Evolutionary conservation across 2,797 vertebrate species (phyloP).

Genomic region (Phalloptychus januarius): DNA sequence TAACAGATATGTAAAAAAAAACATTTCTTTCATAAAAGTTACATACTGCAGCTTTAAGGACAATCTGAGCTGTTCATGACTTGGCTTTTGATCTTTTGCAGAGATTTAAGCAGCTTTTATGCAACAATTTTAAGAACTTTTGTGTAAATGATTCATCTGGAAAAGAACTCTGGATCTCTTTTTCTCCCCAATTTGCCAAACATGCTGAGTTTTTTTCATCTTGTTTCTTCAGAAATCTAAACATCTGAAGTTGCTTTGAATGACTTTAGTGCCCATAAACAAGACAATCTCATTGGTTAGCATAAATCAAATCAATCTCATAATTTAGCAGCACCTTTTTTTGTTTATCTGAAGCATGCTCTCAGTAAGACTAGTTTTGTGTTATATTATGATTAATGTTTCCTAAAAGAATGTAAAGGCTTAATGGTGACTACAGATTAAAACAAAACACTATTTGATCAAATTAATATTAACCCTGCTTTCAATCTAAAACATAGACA

Average conservation of each 20-base stretch:
- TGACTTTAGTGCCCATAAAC: neutral
- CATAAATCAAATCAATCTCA: neutral
- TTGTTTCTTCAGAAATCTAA: neutral
- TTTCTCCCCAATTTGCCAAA: neutral
- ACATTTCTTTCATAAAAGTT: too few relatives aligned
- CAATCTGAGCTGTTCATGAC: neutral
- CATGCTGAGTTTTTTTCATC: neutral
- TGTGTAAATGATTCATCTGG: neutral
- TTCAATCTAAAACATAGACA: neutral
- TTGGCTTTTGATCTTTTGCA: neutral
- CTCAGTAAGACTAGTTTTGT: neutral
- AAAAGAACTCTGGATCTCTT: neutral
- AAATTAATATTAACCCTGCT: neutral
- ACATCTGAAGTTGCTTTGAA: neutral
- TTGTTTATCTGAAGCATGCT: neutral
- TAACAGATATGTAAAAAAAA: too few relatives aligned
- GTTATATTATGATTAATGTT: neutral
- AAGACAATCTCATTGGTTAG: neutral
- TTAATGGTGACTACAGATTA: neutral
- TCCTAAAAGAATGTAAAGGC: neutral
- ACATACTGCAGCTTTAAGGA: too few relatives aligned
- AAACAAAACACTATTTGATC: neutral
- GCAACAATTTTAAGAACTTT: neutral
- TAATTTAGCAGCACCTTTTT: neutral
- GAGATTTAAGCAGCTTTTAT: neutral